These are phyloP conservation scores for Andricus curvator DNA, from an alignment of 2,888 invertebrate species.

Conservation along the genomic window DNA sequence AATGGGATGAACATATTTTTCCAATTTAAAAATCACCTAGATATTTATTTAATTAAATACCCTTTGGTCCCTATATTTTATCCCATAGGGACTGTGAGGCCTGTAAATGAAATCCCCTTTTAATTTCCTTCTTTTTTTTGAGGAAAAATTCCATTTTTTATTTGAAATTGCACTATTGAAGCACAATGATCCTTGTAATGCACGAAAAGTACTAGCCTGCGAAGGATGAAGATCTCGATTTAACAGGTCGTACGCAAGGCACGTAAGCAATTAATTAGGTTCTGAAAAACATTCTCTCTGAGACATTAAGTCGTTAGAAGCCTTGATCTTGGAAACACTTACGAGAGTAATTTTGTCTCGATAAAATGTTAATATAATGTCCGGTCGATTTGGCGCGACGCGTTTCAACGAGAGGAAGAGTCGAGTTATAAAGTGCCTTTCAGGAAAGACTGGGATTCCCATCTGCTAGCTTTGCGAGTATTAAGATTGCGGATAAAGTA, in stretches of 20 bases:
- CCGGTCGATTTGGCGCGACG: constrained; percentile 33
- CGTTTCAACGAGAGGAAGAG: constrained; percentile 31
- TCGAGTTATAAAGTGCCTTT: constrained; percentile 24
- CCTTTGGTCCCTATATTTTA: too few species aligned
- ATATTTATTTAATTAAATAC: too few species aligned
- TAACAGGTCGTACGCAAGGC: not conserved
- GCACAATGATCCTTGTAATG: too few species aligned
- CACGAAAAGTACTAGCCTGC: too few species aligned
- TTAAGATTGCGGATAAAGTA: constrained; percentile 59
- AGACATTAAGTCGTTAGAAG: constrained; percentile 60
- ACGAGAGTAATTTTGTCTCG: constrained; percentile 58
- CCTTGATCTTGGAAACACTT: constrained; percentile 58
- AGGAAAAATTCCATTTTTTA: too few species aligned
- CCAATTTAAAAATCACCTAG: too few species aligned
- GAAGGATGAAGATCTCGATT: not conserved
- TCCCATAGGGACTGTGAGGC: too few species aligned
- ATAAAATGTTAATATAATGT: constrained; percentile 38
- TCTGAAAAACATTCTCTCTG: not conserved
- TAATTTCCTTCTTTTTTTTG: too few species aligned
- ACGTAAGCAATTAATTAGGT: constrained; percentile 7
- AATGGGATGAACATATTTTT: too few species aligned
- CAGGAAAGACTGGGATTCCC: constrained; percentile 44
- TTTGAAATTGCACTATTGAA: too few species aligned
- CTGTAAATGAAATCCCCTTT: too few species aligned
- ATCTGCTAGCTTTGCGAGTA: constrained; percentile 50